phyloP scores from a whole-genome alignment of 1,140 invertebrate species.

The Ditylenchus dipsaci region DNA sequence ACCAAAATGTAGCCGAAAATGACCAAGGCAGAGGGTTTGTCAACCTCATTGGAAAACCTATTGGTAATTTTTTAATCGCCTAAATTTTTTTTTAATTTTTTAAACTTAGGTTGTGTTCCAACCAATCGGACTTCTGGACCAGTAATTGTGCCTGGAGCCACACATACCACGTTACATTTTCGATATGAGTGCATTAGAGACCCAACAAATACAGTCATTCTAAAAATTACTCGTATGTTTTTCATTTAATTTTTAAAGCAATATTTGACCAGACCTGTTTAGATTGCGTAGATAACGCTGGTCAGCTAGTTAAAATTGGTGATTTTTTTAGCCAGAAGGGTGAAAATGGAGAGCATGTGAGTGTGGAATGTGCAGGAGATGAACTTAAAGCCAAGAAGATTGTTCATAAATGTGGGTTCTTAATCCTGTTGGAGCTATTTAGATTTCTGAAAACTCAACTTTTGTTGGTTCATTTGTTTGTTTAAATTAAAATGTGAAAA shows the following conservation, averaged over 20 bases:
- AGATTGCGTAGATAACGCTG: slow-evolving; percentile 39
- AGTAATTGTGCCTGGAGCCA: slow-evolving; percentile 22
- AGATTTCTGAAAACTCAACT: not conserved
- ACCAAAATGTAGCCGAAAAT: not conserved
- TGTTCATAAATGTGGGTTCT: slow-evolving; percentile 43
- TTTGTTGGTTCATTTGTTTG: not conserved
- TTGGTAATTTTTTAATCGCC: slow-evolving; percentile 4
- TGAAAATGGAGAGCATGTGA: slow-evolving; percentile 22
- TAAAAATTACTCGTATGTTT: slow-evolving; percentile 32
- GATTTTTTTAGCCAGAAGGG: slow-evolving; percentile 30
- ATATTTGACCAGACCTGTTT: slow-evolving; percentile 9
- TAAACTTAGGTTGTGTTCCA: slow-evolving; percentile 23
- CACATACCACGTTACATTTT: slow-evolving; percentile 26
- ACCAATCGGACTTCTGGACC: slow-evolving; percentile 23
- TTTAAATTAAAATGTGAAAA: not conserved
- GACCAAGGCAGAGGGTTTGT: not conserved
- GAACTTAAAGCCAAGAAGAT: slow-evolving; percentile 38
- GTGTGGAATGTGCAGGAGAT: slow-evolving; percentile 39
- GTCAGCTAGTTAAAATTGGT: slow-evolving; percentile 30
- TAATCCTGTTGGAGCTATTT: not conserved
- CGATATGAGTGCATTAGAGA: slow-evolving; percentile 28
- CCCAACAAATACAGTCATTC: slow-evolving; percentile 11
- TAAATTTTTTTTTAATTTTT: not conserved
- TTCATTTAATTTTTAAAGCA: not conserved
- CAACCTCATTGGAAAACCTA: slow-evolving; percentile 19